Base-by-base conservation (phyloP, 2,113 vertebrate genomes). In the Danionella cerebrum region DNA sequence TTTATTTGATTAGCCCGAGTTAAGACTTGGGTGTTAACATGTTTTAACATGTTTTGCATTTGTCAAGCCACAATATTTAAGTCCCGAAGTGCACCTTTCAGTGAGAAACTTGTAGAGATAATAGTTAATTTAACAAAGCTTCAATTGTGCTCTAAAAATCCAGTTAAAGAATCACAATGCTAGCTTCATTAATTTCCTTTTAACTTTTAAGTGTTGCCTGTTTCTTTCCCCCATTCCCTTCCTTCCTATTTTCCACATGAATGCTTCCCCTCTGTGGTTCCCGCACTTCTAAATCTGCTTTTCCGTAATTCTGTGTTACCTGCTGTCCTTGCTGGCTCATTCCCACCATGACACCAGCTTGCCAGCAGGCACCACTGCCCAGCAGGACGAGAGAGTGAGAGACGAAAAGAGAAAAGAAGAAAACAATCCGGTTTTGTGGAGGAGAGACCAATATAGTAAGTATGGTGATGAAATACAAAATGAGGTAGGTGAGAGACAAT, bases 291-390 rank as follows among this genome's bases (percentile, higher is more conserved):
- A 70, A 73, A 65, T 77, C 67, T 24, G 69, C 64, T 63, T 73
- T 70, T 73, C 71, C 63, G 71, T 58, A 73, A 73, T 73, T 77
- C 75, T 60, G 63, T 67, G 58, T 73, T 71, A 77, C 75, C 75
- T 73, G 75, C 75, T 77, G 75, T 73, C 71, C 63, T 42, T 35
- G 63, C 73, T 75, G 72, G 62, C 65, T 39, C 59, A 29, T 22
- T 68, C 33, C 47, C 27, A 29, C 44, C 29, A 29, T 19, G 27
- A 63, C 42, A 48, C 59, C 42, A 18, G 35, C 57, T 53, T 75
- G 64, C 68, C 65, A 55, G 64, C 58, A 38, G 73, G 73, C 63
- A 75, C 73, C 47, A 14, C 66, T 65, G 66, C 59, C 74, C 71
- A 55, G 70, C 75, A 73, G 67, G 31, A 64, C 33, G 52, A 19